Evolutionary conservation across 2,113 vertebrate species (phyloP).

Genomic region (Grammomys surdaster): DNA sequence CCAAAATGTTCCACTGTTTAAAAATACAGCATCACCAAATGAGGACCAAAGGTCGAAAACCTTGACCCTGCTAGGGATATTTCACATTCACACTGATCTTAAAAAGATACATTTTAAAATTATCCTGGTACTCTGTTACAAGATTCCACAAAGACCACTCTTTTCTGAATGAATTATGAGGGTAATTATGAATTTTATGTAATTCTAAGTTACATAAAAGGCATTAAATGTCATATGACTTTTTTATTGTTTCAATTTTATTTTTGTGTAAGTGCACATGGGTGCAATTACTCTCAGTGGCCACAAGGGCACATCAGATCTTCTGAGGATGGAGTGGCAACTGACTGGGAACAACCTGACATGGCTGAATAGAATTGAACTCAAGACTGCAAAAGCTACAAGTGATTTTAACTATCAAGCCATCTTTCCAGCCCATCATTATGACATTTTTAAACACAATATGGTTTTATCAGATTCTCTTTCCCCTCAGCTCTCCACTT

Average conservation of each 20-base stretch:
- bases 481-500: neutral
- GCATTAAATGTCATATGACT: neutral
- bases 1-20: no score
- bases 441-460: neutral
- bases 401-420: neutral
- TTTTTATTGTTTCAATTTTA: neutral
- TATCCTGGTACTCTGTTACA: neutral
- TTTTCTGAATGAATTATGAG: neutral
- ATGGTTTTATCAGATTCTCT: no score
- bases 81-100: neutral
- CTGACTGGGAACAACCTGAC: neutral
- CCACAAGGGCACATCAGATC: no score
- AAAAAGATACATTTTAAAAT: neutral
- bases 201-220: neutral
- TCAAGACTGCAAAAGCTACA: neutral
- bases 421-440: neutral
- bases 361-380: neutral
- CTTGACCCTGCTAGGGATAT: neutral
- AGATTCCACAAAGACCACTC: neutral
- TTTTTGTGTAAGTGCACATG: neutral
- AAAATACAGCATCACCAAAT: neutral
- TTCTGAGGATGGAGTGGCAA: neutral
- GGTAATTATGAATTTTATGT: no score
- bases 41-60: no score
- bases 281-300: neutral